Conservation (phyloP, 2,113 vertebrate species). For the Anoplopoma fimbria region DNA sequence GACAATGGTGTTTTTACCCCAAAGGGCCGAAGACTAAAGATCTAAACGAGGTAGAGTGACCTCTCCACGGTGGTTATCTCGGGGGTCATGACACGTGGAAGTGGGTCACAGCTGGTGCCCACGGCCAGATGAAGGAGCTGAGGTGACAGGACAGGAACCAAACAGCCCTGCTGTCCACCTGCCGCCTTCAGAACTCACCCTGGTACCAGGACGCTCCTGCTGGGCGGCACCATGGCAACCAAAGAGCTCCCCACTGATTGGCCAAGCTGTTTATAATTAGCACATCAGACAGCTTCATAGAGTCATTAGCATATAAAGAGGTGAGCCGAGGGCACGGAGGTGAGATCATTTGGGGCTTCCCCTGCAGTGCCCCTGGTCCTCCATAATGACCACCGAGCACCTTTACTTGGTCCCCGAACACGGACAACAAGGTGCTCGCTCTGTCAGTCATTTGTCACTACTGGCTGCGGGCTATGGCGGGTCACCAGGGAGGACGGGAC, state of each 20-base stretch:
- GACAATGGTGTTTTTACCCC: neutral
- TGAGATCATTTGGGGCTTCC: slow-evolving; percentile 55
- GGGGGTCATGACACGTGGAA: slow-evolving; percentile 52
- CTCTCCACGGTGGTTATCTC: slow-evolving; percentile 40
- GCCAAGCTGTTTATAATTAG: slow-evolving; percentile 83
- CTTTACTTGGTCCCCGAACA: slow-evolving; percentile 55
- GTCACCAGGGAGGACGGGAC: slow-evolving; percentile 36
- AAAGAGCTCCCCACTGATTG: slow-evolving; percentile 69
- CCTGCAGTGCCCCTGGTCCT: slow-evolving; percentile 50
- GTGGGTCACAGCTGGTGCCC: slow-evolving; percentile 69
- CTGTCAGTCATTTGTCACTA: slow-evolving; percentile 70
- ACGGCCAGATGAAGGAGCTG: slow-evolving; percentile 39
- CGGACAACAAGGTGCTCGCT: slow-evolving; percentile 50
- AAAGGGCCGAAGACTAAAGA: neutral
- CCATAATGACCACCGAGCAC: slow-evolving; percentile 65
- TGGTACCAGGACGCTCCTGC: slow-evolving; percentile 63
- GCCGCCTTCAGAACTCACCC: slow-evolving; percentile 55
- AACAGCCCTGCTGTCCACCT: slow-evolving; percentile 71
- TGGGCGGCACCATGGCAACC: slow-evolving; percentile 66
- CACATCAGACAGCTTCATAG: slow-evolving; percentile 69
- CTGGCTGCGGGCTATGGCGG: slow-evolving; percentile 60
- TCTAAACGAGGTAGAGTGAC: slow-evolving; percentile 33
- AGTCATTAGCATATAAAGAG: slow-evolving; percentile 86
- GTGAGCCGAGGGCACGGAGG: slow-evolving; percentile 65
- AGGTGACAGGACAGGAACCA: slow-evolving; percentile 52